Conservation (phyloP, 2,888 invertebrate genomes). For the Sthenelais limicola region DNA sequence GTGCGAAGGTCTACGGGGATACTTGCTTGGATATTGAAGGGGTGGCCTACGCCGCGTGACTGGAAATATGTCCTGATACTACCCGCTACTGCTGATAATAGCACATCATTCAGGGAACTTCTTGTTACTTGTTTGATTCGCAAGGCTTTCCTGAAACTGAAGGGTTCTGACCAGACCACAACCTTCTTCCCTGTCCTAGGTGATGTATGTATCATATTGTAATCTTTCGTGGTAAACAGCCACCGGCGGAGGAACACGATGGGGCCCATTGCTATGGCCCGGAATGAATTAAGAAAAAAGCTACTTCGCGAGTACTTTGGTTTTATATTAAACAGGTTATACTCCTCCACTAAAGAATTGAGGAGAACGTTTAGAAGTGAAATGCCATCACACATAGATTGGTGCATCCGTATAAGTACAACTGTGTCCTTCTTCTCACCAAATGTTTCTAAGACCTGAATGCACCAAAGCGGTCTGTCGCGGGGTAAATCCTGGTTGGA, state of each 20-base stretch:
- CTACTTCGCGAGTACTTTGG: conserved; percentile 72
- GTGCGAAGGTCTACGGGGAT: conserved; percentile 65
- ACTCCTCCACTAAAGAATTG: conserved; percentile 69
- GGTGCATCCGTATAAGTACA: conserved; percentile 74
- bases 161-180: conserved; percentile 74
- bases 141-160: conserved; percentile 71
- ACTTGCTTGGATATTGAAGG: conserved; percentile 74
- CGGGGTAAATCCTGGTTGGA: conserved; percentile 72
- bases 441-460: conserved; percentile 74
- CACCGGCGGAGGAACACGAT: conserved; percentile 74
- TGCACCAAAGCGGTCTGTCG: conserved; percentile 75
- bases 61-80: conserved; percentile 74
- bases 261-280: conserved; percentile 74
- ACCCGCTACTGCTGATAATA: conserved; percentile 75
- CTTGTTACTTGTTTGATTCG: conserved; percentile 76
- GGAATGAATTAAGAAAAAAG: conserved; percentile 72
- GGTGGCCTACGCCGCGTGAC: conserved; percentile 74
- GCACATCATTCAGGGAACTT: conserved; percentile 75
- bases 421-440: conserved; percentile 72
- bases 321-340: conserved; percentile 61
- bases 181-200: conserved; percentile 65
- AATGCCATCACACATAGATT: conserved; percentile 75
- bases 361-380: conserved; percentile 73
- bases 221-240: conserved; percentile 71
- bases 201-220: conserved; percentile 72